Evolutionary conservation across 2,888 invertebrate species (phyloP).

Genomic region (Lithophane ornitopus): DNA sequence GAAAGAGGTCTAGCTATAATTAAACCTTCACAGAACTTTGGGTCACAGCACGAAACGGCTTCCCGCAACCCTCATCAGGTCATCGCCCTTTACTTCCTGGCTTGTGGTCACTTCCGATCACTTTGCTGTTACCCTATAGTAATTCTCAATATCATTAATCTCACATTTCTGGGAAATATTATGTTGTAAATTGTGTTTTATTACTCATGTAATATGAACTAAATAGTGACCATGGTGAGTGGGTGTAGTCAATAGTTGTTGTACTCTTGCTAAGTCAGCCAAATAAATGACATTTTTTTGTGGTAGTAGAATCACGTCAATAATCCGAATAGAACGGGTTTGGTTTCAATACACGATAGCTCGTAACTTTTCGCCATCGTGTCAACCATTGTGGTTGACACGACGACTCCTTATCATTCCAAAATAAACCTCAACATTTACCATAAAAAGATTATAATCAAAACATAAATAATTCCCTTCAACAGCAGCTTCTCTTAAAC

Average conservation of each 20-base stretch:
- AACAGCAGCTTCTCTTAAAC: conserved; percentile 28
- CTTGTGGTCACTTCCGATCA: conserved; percentile 27
- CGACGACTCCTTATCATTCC: too few relatives aligned
- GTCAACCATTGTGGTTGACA: not conserved
- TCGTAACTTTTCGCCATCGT: not conserved
- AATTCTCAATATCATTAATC: conserved; percentile 5
- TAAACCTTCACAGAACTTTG: conserved; percentile 18
- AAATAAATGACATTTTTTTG: not conserved
- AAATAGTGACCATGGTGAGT: not conserved
- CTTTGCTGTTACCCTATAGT: not conserved
- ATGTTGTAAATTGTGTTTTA: not conserved
- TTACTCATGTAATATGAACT: not conserved
- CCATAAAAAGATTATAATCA: not conserved
- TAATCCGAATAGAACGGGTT: not conserved
- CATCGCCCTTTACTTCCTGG: conserved; percentile 16
- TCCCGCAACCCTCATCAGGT: conserved; percentile 16
- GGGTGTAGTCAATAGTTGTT: not conserved
- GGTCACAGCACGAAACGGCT: conserved; percentile 20
- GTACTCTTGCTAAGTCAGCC: not conserved
- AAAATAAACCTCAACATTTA: not conserved
- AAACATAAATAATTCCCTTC: not conserved
- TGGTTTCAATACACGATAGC: not conserved
- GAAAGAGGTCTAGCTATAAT: conserved; percentile 24
- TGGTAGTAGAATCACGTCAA: not conserved
- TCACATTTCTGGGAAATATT: not conserved